Percentiles rank a stretch among this genome's conserved stretches.
Evolutionary conservation across 2,113 vertebrate genomes (phyloP).

Genomic region (Lampris incognitus): DNA sequence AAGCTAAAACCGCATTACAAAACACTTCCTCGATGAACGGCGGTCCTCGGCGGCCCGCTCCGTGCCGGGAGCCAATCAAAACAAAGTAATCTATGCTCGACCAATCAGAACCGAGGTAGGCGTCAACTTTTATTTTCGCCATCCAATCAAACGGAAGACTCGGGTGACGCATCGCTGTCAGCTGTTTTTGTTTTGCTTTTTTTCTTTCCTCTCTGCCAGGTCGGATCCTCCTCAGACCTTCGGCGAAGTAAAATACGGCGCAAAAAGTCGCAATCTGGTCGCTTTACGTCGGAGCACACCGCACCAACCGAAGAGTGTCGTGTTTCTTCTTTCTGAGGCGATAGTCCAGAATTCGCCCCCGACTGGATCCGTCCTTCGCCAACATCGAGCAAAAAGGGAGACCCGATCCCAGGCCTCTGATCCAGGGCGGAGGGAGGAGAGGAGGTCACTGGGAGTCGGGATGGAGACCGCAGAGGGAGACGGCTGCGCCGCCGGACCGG

Average conservation of each 20-base stretch:
- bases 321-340: not conserved
- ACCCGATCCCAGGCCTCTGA: slow-evolving; percentile 78
- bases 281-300: no score
- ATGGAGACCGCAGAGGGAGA: slow-evolving; percentile 80
- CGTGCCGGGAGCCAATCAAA: slow-evolving; percentile 16
- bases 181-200: slow-evolving; percentile 82
- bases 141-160: slow-evolving; percentile 43
- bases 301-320: not conserved
- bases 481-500: slow-evolving; percentile 55
- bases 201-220: slow-evolving; percentile 10
- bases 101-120: slow-evolving; percentile 59
- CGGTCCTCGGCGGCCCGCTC: slow-evolving; percentile 13
- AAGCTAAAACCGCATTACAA: no score
- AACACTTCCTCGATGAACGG: slow-evolving; percentile 19
- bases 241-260: no score
- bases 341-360: slow-evolving; percentile 30
- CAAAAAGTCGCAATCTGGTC: no score
- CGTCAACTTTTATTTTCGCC: slow-evolving; percentile 1
- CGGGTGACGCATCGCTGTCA: slow-evolving; percentile 72
- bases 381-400: slow-evolving; percentile 65
- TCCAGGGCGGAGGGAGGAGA: slow-evolving; percentile 75
- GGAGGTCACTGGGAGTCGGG: slow-evolving; percentile 77
- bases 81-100: not conserved
- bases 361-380: slow-evolving; percentile 65
- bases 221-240: not conserved